These are phyloP conservation scores for Thymelicus lineola DNA, from an alignment of 2,888 invertebrate genomes.

Conservation along the genomic window DNA sequence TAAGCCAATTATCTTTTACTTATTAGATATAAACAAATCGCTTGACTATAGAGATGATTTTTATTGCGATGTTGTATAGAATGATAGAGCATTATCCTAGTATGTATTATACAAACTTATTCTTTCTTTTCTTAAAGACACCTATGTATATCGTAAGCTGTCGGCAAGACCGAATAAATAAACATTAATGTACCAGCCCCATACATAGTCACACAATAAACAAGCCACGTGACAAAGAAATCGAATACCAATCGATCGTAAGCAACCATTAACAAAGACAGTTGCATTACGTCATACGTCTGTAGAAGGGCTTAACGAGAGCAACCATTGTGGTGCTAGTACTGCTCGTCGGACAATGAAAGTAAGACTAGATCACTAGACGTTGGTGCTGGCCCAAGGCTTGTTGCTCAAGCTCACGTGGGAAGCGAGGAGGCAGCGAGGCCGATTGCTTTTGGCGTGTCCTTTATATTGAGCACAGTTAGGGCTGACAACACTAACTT, in stretches of 20 bases:
- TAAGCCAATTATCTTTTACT: no score
- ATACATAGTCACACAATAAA: background rate
- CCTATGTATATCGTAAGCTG: no score
- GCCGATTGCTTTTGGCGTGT: slow-evolving; percentile 38
- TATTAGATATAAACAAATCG: no score
- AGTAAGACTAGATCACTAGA: slow-evolving; percentile 58
- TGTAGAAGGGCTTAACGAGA: slow-evolving; percentile 32
- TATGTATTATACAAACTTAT: no score
- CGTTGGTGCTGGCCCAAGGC: slow-evolving; percentile 72
- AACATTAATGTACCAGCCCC: no score
- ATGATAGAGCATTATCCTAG: no score
- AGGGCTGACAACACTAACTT: slow-evolving; percentile 15
- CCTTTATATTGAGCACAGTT: slow-evolving; percentile 25
- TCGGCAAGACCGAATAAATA: no score
- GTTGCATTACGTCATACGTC: slow-evolving; percentile 21
- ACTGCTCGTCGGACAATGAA: slow-evolving; percentile 72
- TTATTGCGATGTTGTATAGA: no score
- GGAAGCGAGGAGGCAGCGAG: slow-evolving; percentile 65
- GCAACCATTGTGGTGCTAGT: slow-evolving; percentile 60
- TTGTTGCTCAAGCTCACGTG: slow-evolving; percentile 60
- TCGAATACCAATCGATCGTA: background rate
- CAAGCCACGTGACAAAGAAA: background rate
- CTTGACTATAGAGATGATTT: no score
- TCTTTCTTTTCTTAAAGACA: no score
- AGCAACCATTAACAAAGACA: background rate